Evolutionary conservation across 1,140 invertebrate species (phyloP).

Genomic region (Drosophila navojoa): DNA sequence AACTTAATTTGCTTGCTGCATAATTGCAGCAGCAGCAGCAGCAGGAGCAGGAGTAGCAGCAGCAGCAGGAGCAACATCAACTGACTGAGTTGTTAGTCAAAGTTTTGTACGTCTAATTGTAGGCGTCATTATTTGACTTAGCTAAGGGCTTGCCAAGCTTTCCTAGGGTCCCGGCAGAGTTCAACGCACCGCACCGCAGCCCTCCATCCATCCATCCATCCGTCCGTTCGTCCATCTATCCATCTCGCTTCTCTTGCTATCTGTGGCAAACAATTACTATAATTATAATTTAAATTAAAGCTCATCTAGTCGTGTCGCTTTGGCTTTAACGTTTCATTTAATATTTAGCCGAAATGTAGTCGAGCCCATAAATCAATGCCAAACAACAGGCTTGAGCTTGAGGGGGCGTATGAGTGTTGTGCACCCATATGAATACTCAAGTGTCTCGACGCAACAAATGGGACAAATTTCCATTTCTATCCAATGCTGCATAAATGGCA

Average conservation of each 20-base stretch:
- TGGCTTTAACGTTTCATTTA: slow-evolving; percentile 73
- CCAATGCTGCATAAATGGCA: slow-evolving; percentile 80
- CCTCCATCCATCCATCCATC: not conserved
- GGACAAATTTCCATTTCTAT: slow-evolving; percentile 82
- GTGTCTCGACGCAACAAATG: slow-evolving; percentile 79
- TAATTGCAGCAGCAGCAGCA: slow-evolving; percentile 58
- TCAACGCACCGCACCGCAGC: slow-evolving; percentile 14
- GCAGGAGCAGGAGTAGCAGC: slow-evolving; percentile 2
- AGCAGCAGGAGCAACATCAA: not conserved
- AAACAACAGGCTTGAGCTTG: slow-evolving; percentile 52
- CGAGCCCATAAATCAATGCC: slow-evolving; percentile 75
- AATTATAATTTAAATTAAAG: slow-evolving; percentile 66
- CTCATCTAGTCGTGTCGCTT: slow-evolving; percentile 16
- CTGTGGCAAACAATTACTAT: slow-evolving; percentile 24
- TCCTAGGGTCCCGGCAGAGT: slow-evolving; percentile 12
- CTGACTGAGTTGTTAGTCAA: slow-evolving; percentile 57
- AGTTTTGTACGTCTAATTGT: slow-evolving; percentile 71
- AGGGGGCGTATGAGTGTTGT: not conserved
- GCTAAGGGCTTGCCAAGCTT: slow-evolving; percentile 14
- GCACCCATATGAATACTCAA: slow-evolving; percentile 78
- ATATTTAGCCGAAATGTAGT: slow-evolving; percentile 73
- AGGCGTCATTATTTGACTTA: slow-evolving; percentile 69
- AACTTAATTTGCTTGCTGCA: slow-evolving; percentile 68
- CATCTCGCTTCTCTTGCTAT: not conserved
- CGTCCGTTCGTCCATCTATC: no score